Percentiles rank a stretch among this genome's conserved stretches.
Evolutionary conservation across 2,888 invertebrate genomes (phyloP).

Genomic region (Lasioglossum lativentre): DNA sequence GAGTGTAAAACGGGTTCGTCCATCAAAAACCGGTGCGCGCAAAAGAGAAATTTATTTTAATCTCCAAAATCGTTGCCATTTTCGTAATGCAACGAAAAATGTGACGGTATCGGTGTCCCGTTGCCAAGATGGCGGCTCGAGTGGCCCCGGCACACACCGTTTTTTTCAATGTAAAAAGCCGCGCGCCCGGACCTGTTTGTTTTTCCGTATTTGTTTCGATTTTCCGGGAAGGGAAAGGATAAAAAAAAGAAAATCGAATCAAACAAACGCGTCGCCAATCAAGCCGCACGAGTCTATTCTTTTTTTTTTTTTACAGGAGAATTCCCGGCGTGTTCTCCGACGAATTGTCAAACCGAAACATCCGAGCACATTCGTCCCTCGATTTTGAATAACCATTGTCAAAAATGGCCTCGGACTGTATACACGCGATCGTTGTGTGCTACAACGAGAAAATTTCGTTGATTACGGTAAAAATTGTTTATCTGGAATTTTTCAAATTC

Average conservation of each 20-base stretch:
- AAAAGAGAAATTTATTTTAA: conserved; percentile 4
- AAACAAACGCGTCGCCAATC: conserved; percentile 4
- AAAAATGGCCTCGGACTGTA: neutral
- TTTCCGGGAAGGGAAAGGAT: neutral
- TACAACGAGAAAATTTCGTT: too few species aligned
- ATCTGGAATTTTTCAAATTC: too few species aligned
- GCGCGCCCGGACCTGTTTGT: neutral
- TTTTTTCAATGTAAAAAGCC: neutral
- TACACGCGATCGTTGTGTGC: neutral
- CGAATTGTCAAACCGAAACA: neutral
- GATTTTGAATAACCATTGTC: neutral
- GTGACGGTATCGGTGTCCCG: neutral
- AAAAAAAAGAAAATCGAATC: neutral
- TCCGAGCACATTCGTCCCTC: neutral
- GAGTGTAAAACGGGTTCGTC: conserved; percentile 6
- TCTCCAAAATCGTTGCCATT: neutral
- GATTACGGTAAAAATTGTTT: too few species aligned
- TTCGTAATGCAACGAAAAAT: neutral
- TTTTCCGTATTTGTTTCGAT: neutral
- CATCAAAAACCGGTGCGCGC: neutral
- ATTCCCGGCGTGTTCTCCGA: neutral
- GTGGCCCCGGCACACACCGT: neutral
- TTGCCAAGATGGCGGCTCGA: neutral
- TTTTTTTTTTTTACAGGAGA: neutral
- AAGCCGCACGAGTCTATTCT: conserved; percentile 6